phyloP scores from a whole-genome alignment of 2,888 invertebrate species.

The Adela reaumurella region DNA sequence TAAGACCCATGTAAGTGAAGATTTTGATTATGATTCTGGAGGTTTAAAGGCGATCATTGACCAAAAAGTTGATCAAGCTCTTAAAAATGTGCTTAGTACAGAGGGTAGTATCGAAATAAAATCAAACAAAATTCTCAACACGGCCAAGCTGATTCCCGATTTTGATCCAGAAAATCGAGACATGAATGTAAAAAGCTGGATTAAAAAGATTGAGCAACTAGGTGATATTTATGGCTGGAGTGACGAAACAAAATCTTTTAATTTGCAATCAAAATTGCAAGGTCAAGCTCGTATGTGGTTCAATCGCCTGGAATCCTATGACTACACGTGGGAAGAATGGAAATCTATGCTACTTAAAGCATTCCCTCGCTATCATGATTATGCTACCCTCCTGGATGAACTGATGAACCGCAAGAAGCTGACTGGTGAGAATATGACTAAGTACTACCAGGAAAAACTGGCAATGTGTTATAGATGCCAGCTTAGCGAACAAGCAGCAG shows the following conservation, averaged over 20 bases:
- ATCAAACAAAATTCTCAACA: no score
- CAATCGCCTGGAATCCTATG: slow-evolving; percentile 8
- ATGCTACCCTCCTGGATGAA: no score
- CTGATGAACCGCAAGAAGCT: no score
- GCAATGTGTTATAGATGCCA: slow-evolving; percentile 1
- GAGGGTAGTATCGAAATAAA: no score
- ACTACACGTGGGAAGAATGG: slow-evolving; percentile 9
- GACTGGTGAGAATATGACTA: no score
- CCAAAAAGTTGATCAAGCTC: no score
- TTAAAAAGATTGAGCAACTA: slow-evolving; percentile 11
- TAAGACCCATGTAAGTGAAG: no score
- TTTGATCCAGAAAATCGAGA: neutral
- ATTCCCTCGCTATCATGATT: neutral
- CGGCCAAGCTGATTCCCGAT: no score
- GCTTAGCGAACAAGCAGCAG: slow-evolving; percentile 2
- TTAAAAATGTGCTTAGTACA: no score
- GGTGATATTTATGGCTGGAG: slow-evolving; percentile 5
- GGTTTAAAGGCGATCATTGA: no score
- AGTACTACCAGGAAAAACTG: no score
- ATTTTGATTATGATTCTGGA: no score
- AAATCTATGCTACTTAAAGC: slow-evolving; percentile 2
- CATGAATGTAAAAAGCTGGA: slow-evolving; percentile 5
- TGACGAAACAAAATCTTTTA: slow-evolving; percentile 5
- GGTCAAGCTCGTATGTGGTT: slow-evolving; percentile 15
- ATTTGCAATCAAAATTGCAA: slow-evolving; percentile 11